Evolutionary conservation across 2,888 invertebrate genomes (phyloP).

Genomic region (Deroplatys truncata): DNA sequence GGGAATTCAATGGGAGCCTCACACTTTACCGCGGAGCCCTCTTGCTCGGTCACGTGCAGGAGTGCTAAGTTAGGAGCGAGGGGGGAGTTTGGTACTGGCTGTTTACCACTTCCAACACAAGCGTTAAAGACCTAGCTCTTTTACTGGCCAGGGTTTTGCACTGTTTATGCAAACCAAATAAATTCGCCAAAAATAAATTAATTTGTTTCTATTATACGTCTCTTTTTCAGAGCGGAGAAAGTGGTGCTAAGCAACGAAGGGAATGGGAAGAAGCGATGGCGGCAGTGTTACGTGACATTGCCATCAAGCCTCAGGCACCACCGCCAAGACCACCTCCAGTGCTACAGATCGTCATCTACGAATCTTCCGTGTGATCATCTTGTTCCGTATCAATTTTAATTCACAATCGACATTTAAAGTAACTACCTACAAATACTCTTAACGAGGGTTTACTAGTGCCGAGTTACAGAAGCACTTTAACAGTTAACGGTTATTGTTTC

Average conservation of each 20-base stretch:
- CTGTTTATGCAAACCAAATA: too few relatives aligned
- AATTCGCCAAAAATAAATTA: too few relatives aligned
- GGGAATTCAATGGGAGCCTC: too few relatives aligned
- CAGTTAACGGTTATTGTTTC: not conserved
- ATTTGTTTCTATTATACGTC: too few relatives aligned
- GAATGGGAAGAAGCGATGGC: conserved; percentile 76
- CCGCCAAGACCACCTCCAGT: conserved; percentile 54
- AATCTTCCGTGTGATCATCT: conserved; percentile 69
- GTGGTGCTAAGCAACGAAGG: conserved; percentile 48
- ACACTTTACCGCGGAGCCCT: too few relatives aligned
- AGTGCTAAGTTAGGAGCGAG: too few relatives aligned
- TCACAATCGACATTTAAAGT: not conserved
- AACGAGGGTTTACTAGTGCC: not conserved
- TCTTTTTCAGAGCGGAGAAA: conserved; percentile 24
- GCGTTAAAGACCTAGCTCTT: too few relatives aligned
- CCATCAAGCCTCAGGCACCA: conserved; percentile 51
- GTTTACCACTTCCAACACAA: too few relatives aligned
- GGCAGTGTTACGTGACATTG: conserved; percentile 68
- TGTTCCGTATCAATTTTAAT: not conserved
- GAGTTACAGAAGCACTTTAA: not conserved
- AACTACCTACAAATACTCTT: not conserved
- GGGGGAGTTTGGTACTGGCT: too few relatives aligned
- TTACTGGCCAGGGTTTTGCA: too few relatives aligned
- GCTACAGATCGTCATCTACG: conserved; percentile 81
- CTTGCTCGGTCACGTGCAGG: too few relatives aligned